Evolutionary conservation across 2,888 invertebrate genomes (phyloP), one percentile per base, ranked within the genome.

Genomic region (Lumbricus terrestris): DNA sequence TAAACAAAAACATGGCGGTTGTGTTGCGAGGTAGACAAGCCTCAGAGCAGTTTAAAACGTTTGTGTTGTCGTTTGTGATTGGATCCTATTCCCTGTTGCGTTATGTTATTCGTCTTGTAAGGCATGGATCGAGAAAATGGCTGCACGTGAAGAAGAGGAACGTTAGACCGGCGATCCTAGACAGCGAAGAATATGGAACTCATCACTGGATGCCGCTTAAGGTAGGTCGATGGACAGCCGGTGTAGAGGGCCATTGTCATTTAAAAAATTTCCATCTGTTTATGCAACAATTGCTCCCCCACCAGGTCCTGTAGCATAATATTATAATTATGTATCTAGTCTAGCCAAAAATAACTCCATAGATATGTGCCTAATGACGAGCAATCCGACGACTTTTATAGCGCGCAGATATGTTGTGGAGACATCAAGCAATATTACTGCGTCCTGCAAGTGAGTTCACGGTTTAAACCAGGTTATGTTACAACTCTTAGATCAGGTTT

Each of bases 201-300:
- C 91, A 91, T 82, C 34, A 88, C 34, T 91, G 90, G 82, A 83
- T 88, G 23, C 33, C 82, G 34, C 89, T 91, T 18, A 90, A 91
- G 90, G 91, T 91, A 34, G 29, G 88, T 38, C 37, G 13, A 37
- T 33, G 47, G 35, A 69, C 23, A 69, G 2, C n/a, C 69, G n/a
- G n/a, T 69, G 69, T n/a, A n/a, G n/a, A n/a, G n/a, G n/a, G 8
- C 69, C 11, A 69, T 11, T n/a, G 8, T 3, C 69, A 69, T 69
- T n/a, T n/a, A n/a, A n/a, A n/a, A n/a, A n/a, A n/a, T n/a, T n/a
- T n/a, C 69, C 69, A 69, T n/a, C 0, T 29, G 29, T 13, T 69
- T 8, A 69, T n/a, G 11, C 69, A 11, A 15, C n/a, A 69, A 69
- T 69, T 29, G 29, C n/a, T 8, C 23, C 69, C 29, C n/a, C n/a